A percentile compares a stretch with the other conserved stretches of the same genome.
Evolutionary conservation across 2,888 invertebrate genomes (phyloP).

Genomic region (Theretra japonica): DNA sequence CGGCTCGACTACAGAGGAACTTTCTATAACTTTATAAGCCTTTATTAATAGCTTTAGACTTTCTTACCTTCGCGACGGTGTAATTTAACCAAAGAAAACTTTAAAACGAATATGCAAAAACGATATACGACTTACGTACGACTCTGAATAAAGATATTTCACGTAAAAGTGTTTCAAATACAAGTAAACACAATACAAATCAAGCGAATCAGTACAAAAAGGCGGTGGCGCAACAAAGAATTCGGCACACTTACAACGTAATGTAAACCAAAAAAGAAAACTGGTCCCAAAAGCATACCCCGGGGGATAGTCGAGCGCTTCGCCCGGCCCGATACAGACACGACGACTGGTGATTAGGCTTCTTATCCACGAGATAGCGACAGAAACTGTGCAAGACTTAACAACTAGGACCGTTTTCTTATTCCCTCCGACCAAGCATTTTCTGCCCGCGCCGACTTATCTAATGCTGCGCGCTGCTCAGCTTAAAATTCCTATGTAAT

Average conservation of each 20-base stretch:
- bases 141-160: not conserved
- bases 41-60: slow-evolving; percentile 79
- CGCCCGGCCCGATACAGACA: slow-evolving; percentile 81
- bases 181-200: slow-evolving; percentile 69
- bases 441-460: slow-evolving; percentile 79
- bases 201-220: slow-evolving; percentile 75
- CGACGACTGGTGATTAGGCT: slow-evolving; percentile 85
- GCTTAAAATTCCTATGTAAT: slow-evolving; percentile 78
- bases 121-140: not conserved
- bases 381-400: slow-evolving; percentile 85
- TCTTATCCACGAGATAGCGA: slow-evolving; percentile 84
- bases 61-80: slow-evolving; percentile 47
- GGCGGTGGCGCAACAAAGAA: slow-evolving; percentile 77
- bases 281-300: slow-evolving; percentile 83
- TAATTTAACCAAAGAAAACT: slow-evolving; percentile 22
- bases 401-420: slow-evolving; percentile 84
- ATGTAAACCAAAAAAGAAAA: slow-evolving; percentile 84
- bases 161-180: slow-evolving; percentile 29
- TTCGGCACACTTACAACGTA: slow-evolving; percentile 83
- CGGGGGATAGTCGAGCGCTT: slow-evolving; percentile 77
- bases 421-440: slow-evolving; percentile 81
- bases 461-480: slow-evolving; percentile 69
- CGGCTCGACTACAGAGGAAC: slow-evolving; percentile 68
- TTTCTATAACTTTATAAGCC: slow-evolving; percentile 79
- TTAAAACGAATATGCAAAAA: not conserved